A percentile compares a stretch with the other conserved stretches of the same genome.
Conservation (phyloP, 2,113 vertebrate genomes). For the Oncorhynchus gorbuscha region DNA sequence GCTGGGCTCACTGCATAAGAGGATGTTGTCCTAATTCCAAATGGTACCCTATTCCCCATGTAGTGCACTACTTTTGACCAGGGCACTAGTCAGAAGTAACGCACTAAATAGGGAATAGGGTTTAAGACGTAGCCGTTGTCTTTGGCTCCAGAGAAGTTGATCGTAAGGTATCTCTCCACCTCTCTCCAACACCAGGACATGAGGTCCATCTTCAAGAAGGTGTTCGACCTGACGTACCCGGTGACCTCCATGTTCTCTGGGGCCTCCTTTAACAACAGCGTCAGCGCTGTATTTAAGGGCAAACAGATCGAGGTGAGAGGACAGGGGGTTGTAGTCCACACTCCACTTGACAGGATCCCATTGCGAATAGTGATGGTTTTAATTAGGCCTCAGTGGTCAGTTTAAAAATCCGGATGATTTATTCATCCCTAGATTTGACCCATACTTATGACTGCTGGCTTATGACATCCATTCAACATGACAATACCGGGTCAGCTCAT, state of each 20-base stretch:
- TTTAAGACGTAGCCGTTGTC: background rate
- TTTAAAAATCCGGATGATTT: too few species aligned
- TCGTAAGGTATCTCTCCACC: background rate
- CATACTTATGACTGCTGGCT: background rate
- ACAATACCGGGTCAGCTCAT: too few species aligned
- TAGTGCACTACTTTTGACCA: too few species aligned
- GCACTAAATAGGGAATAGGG: background rate
- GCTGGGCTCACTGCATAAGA: background rate
- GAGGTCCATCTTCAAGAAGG: constrained; percentile 82
- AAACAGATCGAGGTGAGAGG: constrained; percentile 88
- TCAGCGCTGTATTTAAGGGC: constrained; percentile 81
- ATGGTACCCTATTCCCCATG: background rate
- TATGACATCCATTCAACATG: too few species aligned
- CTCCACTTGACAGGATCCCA: too few species aligned
- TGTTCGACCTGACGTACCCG: constrained; percentile 90
- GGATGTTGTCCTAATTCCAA: too few species aligned
- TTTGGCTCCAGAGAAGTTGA: background rate
- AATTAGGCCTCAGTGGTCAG: too few species aligned
- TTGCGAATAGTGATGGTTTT: too few species aligned
- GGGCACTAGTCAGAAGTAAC: too few species aligned
- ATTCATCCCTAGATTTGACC: too few species aligned
- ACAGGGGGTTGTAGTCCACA: background rate
- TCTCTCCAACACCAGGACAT: constrained; percentile 74
- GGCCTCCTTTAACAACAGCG: constrained; percentile 84
- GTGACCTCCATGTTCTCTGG: constrained; percentile 95